Conservation (phyloP, 2,888 invertebrate species). For the Caenorhabditis sp. region DNA sequence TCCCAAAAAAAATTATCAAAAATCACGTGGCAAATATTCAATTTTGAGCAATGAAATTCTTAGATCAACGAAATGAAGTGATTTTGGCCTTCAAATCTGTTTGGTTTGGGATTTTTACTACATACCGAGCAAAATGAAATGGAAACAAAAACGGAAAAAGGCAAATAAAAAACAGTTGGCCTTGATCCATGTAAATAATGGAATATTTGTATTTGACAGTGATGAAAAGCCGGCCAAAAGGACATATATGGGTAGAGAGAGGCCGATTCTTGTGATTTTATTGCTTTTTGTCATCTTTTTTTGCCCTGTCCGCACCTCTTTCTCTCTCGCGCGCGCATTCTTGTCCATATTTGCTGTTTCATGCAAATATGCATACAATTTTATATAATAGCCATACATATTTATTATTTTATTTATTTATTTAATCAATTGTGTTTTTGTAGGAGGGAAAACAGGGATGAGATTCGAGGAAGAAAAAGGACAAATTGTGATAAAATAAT, state of each 20-base stretch:
- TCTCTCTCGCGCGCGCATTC: neutral
- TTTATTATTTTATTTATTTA: no score
- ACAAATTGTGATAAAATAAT: no score
- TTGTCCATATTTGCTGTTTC: conserved; percentile 1
- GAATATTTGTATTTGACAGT: neutral
- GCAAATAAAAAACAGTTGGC: neutral
- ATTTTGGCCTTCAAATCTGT: no score
- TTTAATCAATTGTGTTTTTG: neutral
- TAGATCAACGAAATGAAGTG: no score
- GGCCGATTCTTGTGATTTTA: neutral
- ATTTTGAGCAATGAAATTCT: no score
- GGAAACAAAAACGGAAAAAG: neutral
- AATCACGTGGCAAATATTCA: no score
- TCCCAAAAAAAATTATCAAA: no score
- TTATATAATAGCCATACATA: neutral
- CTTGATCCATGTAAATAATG: neutral
- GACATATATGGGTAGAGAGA: neutral
- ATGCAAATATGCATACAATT: neutral
- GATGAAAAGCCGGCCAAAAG: neutral
- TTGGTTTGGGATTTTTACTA: no score
- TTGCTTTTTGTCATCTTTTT: neutral
- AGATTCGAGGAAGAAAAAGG: no score
- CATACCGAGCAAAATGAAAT: no score
- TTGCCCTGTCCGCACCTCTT: neutral
- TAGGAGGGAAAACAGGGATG: neutral